phyloP scores from a whole-genome alignment of 1,140 invertebrate genomes.

The Camponotus floridanus region DNA sequence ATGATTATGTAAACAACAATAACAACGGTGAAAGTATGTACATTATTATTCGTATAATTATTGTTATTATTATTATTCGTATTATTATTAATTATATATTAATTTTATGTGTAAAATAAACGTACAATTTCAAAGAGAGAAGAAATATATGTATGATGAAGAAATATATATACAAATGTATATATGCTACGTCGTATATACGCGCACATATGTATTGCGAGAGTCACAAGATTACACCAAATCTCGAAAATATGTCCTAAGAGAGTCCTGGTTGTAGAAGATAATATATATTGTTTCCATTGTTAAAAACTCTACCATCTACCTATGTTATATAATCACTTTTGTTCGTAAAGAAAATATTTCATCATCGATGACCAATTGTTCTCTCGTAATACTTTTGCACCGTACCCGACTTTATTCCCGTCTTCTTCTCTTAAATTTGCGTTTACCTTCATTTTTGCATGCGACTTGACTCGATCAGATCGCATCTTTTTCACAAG shows the following conservation, averaged over 20 bases:
- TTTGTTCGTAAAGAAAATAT: conserved; percentile 33
- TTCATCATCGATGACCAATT: conserved; percentile 26
- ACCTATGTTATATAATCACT: conserved; percentile 28
- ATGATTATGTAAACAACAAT: conserved; percentile 44
- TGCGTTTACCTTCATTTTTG: conserved; percentile 7
- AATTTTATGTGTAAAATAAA: conserved; percentile 83
- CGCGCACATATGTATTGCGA: conserved; percentile 60
- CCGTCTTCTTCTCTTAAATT: background rate
- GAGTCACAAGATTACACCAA: conserved; percentile 31
- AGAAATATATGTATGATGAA: conserved; percentile 71
- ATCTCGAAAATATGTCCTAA: conserved; percentile 45
- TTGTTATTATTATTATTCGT: conserved; percentile 78
- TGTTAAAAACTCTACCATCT: conserved; percentile 52
- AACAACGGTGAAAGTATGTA: conserved; percentile 70
- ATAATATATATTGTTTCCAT: conserved; percentile 64
- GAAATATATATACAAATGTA: conserved; percentile 64
- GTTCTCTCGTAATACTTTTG: conserved; percentile 37
- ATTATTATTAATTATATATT: conserved; percentile 77
- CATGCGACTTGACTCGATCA: background rate
- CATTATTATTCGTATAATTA: conserved; percentile 81
- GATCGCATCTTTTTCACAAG: background rate
- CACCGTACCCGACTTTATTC: conserved; percentile 14
- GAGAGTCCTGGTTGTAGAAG: conserved; percentile 39
- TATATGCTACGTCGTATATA: conserved; percentile 61
- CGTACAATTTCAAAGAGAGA: conserved; percentile 76